Conservation (phyloP, 2,113 vertebrate species). For the Dicaeum eximium region DNA sequence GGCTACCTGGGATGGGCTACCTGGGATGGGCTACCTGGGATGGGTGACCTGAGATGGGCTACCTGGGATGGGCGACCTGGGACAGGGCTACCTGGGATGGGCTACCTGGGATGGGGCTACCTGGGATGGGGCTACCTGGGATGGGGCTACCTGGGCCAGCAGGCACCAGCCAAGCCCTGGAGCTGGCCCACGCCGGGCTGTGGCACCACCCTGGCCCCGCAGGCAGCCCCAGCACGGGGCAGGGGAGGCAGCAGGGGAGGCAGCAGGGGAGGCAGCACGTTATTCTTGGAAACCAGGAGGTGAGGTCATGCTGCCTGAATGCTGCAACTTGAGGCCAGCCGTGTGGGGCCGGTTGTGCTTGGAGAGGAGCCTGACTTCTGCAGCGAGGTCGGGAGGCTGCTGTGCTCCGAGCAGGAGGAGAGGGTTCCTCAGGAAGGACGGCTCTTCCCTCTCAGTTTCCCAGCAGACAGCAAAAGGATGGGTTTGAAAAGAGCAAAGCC, state of each 20-base stretch:
- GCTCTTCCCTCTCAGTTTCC: background rate
- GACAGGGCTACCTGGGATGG: too few relatives aligned
- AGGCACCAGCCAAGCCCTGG: accelerated
- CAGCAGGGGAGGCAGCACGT: background rate
- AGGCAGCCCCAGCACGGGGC: background rate
- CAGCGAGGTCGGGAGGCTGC: background rate
- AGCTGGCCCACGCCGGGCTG: background rate
- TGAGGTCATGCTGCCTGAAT: constrained; percentile 67
- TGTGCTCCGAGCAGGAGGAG: background rate
- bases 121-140: too few relatives aligned
- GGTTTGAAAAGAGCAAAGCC: background rate
- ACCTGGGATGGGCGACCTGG: accelerated
- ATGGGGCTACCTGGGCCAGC: accelerated
- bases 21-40: too few relatives aligned
- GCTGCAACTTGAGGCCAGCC: constrained; percentile 63
- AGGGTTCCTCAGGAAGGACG: background rate
- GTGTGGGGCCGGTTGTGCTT: constrained; percentile 12
- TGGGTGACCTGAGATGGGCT: too few relatives aligned
- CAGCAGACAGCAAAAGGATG: background rate
- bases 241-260: background rate
- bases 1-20: background rate
- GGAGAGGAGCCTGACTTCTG: constrained; percentile 4
- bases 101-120: accelerated
- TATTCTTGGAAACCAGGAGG: constrained; percentile 67
- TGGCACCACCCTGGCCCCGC: background rate